Base-by-base conservation (phyloP, 2,797 vertebrate genomes). In the Acrossocheilus wenchowensis region DNA sequence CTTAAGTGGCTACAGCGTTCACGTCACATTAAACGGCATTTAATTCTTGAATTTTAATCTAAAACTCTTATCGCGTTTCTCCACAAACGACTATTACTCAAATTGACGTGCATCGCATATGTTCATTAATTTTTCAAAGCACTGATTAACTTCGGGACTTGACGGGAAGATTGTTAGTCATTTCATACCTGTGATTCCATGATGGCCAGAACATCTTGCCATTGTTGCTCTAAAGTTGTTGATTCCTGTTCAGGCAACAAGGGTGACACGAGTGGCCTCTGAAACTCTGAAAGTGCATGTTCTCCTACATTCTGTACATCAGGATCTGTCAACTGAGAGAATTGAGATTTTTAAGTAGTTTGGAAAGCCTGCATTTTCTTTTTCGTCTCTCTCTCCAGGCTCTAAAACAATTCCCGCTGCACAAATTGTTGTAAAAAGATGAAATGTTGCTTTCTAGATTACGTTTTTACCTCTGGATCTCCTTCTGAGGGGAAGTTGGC, bases 191-290 rank as follows among this genome's bases (percentile, higher is more conserved):
- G 96, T 91, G 97, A 96, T 86, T 97, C 97, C 96, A 99, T 97
- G 91, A 99, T 95, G 69, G 96, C 96, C 93, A 98, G 94, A 87
- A 99, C 94, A 91, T 99, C 97, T 93, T 98, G 96, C 98, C 98
- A 99, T 89, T 97, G 96, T 89, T 97, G 96, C 91, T 99, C 98
- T 93, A 98, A 92, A 81, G 97, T 97, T n/a, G 95, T 91, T 0
- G 95, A 90, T 90, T 95, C 94, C 4, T 93, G 90, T 68, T 94
- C 92, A 0, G 94, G 81, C 73, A 95, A 91, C 48, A 95, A 89
- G 30, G 96, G 94, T 54, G 96, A 92, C 81, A 96, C 90, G 12
- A 95, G 90, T 81, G 93, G 78, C 64, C 87, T 91, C 88, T 86
- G 94, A 85, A 82, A 91, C 87, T 89, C 66, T 9, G 34, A 86